Evolutionary conservation across 2,113 vertebrate species (phyloP).

Genomic region (Hypocryptadius cinnamomeus): DNA sequence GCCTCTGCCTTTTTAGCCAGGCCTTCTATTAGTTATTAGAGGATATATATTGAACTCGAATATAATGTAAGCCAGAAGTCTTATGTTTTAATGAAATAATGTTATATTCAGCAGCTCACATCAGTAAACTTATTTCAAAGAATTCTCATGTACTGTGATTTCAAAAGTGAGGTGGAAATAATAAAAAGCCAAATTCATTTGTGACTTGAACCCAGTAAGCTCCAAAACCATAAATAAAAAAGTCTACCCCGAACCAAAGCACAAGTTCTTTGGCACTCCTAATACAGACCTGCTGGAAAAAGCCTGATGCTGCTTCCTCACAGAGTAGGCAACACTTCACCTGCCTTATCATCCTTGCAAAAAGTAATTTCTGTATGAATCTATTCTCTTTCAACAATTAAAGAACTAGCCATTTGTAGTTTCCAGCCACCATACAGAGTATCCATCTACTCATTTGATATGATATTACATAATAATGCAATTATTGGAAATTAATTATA

Average conservation of each 20-base stretch:
- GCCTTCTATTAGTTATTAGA: not conserved
- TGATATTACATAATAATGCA: not conserved
- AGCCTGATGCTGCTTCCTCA: not conserved
- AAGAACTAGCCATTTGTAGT: not conserved
- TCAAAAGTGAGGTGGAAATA: not conserved
- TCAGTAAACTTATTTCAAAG: not conserved
- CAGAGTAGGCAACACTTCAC: not conserved
- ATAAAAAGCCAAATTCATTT: not conserved
- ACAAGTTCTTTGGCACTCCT: not conserved
- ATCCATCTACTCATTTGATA: not conserved
- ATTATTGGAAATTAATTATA: slow-evolving; percentile 34
- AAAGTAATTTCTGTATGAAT: not conserved
- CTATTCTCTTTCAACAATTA: not conserved
- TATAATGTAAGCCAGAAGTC: not conserved
- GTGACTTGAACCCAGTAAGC: not conserved
- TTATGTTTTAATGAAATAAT: not conserved
- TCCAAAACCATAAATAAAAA: not conserved
- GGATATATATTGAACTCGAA: not conserved
- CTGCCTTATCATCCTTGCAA: not conserved
- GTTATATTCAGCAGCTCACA: not conserved
- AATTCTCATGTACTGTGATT: not conserved
- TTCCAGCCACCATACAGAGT: not conserved
- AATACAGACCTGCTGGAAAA: not conserved
- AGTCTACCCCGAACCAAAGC: not conserved
- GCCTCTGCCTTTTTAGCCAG: not conserved